Evolutionary conservation across 30 jellyfish, hydroid and myxozoan genomes (phyloP).

Genomic region (Chrysaora quinquecirrha): DNA sequence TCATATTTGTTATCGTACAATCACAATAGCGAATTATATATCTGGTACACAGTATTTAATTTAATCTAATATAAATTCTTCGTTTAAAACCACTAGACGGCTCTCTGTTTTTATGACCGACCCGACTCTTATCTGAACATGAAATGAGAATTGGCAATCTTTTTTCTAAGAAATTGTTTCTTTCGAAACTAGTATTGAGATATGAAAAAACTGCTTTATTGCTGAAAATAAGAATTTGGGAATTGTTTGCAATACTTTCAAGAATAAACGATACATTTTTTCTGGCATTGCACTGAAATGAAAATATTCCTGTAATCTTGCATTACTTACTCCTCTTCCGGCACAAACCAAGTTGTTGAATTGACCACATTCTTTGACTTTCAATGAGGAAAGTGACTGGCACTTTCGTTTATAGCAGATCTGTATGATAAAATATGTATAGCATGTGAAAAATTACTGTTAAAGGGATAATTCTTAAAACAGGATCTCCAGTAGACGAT

Average conservation of each 20-base stretch:
- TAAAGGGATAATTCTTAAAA: too few species aligned
- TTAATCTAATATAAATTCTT: too few species aligned
- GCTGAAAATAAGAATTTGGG: not conserved
- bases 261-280: too few species aligned
- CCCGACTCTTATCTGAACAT: too few species aligned
- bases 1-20: too few species aligned
- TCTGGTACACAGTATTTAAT: too few species aligned
- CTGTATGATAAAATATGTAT: not conserved
- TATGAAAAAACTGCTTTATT: not conserved
- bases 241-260: not conserved
- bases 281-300: not conserved
- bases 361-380: not conserved
- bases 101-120: too few species aligned
- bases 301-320: not conserved
- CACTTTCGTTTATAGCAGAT: not conserved
- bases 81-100: too few species aligned
- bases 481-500: too few species aligned
- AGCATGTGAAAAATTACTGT: too few species aligned
- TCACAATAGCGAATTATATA: too few species aligned
- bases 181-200: not conserved
- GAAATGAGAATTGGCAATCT: not conserved
- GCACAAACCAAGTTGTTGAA: not conserved
- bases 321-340: constrained; percentile 10
- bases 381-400: not conserved
- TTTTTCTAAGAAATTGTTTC: not conserved